phyloP scores from a whole-genome alignment of 2,888 invertebrate species.

The Dynastes maya region DNA sequence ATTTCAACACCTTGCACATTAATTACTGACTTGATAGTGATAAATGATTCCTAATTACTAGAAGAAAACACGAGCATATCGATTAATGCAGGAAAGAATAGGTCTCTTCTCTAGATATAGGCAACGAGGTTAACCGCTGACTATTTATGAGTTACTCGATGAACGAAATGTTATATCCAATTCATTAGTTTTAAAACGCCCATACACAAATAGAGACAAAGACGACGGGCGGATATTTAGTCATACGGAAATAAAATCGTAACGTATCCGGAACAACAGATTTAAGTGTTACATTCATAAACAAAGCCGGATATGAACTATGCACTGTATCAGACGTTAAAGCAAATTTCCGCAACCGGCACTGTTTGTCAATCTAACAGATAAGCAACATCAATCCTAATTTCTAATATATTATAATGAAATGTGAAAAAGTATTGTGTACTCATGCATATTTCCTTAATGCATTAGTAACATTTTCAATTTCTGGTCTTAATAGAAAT shows the following conservation, averaged over 20 bases:
- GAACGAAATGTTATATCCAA: neutral
- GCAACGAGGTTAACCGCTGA: slow-evolving; percentile 11
- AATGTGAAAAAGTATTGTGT: too few relatives aligned
- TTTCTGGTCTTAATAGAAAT: too few relatives aligned
- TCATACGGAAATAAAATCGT: slow-evolving; percentile 41
- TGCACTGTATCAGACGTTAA: slow-evolving; percentile 47
- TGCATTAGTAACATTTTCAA: too few relatives aligned
- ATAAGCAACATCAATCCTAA: neutral
- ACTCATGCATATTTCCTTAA: too few relatives aligned
- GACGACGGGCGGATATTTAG: slow-evolving; percentile 20
- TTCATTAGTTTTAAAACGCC: neutral
- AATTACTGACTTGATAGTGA: slow-evolving; percentile 5
- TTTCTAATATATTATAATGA: neutral
- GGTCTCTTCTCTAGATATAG: neutral
- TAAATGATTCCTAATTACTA: slow-evolving; percentile 11
- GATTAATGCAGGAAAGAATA: neutral
- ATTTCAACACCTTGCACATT: slow-evolving; percentile 13
- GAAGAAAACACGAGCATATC: slow-evolving; percentile 1
- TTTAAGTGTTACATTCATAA: slow-evolving; percentile 53
- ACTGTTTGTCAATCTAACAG: neutral
- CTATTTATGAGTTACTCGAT: neutral
- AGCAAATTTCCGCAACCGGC: slow-evolving; percentile 54
- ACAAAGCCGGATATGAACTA: slow-evolving; percentile 31
- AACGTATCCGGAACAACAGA: slow-evolving; percentile 57
- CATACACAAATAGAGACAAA: neutral